phyloP scores from a whole-genome alignment of 2,888 invertebrate species.

The Epinotia demarniana region DNA sequence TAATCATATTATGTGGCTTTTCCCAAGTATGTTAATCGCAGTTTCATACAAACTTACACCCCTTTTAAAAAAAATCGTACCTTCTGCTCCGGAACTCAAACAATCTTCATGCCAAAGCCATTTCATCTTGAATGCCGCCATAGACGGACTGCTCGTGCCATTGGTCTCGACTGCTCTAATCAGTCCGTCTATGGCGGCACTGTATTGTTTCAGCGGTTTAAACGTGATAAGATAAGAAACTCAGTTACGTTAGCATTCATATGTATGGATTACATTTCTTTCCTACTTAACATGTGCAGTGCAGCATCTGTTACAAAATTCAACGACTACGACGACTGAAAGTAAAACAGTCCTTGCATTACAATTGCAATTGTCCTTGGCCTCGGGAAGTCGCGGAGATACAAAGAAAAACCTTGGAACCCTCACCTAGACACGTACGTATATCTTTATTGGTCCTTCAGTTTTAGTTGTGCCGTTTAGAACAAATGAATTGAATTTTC shows the following conservation, averaged over 20 bases:
- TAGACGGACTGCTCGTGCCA: no score
- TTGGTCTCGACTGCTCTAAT: no score
- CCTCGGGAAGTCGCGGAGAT: slow-evolving; percentile 18
- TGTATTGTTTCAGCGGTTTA: neutral
- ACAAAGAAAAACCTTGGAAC: slow-evolving; percentile 25
- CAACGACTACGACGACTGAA: slow-evolving; percentile 1
- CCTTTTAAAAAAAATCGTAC: neutral
- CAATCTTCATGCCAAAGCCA: neutral
- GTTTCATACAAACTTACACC: no score
- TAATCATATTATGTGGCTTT: no score
- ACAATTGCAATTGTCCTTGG: slow-evolving; percentile 29
- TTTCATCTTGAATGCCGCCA: neutral
- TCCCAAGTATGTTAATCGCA: no score
- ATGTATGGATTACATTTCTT: neutral
- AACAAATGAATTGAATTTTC: slow-evolving; percentile 5
- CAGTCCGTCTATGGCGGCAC: no score
- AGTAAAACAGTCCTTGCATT: slow-evolving; percentile 21
- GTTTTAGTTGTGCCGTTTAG: neutral
- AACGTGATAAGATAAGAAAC: neutral
- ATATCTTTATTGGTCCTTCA: slow-evolving; percentile 19
- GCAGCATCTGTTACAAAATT: neutral
- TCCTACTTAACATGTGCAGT: neutral
- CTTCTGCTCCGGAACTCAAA: neutral
- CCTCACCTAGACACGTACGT: slow-evolving; percentile 28
- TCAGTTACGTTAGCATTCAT: neutral